Evolutionary conservation across 2,888 invertebrate species (phyloP).

Genomic region (Rhingia campestris): DNA sequence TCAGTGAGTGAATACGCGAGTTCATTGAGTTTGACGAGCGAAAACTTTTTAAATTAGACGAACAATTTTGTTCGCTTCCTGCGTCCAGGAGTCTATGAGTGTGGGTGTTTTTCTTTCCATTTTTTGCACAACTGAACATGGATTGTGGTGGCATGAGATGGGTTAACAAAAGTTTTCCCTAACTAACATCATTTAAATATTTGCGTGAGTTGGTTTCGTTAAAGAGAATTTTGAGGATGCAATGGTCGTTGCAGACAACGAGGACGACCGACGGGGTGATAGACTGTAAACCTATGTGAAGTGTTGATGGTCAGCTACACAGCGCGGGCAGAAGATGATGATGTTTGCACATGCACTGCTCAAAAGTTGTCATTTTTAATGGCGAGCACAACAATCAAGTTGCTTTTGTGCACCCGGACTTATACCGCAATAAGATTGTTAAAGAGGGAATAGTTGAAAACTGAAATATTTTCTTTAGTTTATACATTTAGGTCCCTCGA

Average conservation of each 20-base stretch:
- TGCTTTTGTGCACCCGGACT: neutral
- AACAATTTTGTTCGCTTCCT: slow-evolving; percentile 40
- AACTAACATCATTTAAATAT: slow-evolving; percentile 59
- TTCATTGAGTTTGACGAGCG: neutral
- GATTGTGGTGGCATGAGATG: neutral
- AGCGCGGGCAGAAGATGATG: neutral
- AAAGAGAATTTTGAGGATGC: slow-evolving; percentile 8
- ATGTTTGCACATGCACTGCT: slow-evolving; percentile 14
- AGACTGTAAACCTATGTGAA: slow-evolving; percentile 10
- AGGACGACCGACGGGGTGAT: neutral
- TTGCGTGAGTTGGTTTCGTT: slow-evolving; percentile 38
- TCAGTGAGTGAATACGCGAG: neutral
- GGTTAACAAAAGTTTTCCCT: slow-evolving; percentile 45
- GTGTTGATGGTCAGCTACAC: slow-evolving; percentile 12
- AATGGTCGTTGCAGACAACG: no score
- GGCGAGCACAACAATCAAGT: slow-evolving; percentile 2
- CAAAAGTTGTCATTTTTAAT: slow-evolving; percentile 39
- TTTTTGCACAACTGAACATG: no score
- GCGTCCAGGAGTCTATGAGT: neutral
- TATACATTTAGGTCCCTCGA: neutral
- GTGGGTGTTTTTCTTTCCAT: neutral
- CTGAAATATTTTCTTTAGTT: neutral
- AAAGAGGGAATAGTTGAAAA: neutral
- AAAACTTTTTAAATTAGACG: slow-evolving; percentile 66
- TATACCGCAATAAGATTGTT: slow-evolving; percentile 9